Evolutionary conservation across 2,888 invertebrate genomes (phyloP).

Genomic region (Mesoligia furuncula): DNA sequence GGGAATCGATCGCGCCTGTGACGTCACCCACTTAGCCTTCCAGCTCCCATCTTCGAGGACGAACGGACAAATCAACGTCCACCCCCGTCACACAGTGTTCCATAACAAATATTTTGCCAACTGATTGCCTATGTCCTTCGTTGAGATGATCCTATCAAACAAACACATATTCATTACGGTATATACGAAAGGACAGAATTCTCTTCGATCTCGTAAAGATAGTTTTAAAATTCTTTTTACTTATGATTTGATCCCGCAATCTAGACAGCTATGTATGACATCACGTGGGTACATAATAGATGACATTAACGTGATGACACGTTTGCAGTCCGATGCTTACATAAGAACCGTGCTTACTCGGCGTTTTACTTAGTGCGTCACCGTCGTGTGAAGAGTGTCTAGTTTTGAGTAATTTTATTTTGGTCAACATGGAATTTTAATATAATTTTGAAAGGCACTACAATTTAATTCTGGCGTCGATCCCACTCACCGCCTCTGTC

Average conservation of each 20-base stretch:
- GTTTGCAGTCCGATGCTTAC: slow-evolving; percentile 18
- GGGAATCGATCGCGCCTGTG: slow-evolving; percentile 83
- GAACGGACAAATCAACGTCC: slow-evolving; percentile 62
- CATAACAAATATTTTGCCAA: slow-evolving; percentile 63
- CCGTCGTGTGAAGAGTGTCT: neutral
- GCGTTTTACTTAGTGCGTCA: slow-evolving; percentile 18
- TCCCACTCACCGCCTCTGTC: neutral
- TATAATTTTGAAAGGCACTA: neutral
- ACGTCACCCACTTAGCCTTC: slow-evolving; percentile 87
- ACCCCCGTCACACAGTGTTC: slow-evolving; percentile 38
- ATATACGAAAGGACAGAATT: neutral
- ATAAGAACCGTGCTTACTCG: slow-evolving; percentile 10
- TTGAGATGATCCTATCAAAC: slow-evolving; percentile 51
- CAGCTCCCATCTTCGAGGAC: slow-evolving; percentile 73
- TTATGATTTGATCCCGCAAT: slow-evolving; percentile 18
- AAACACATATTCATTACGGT: slow-evolving; percentile 40
- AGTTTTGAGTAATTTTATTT: slow-evolving; percentile 20
- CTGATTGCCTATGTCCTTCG: slow-evolving; percentile 51
- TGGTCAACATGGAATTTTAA: neutral
- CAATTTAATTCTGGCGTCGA: neutral
- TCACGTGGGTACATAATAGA: slow-evolving; percentile 29
- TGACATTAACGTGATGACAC: slow-evolving; percentile 21
- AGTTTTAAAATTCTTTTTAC: slow-evolving; percentile 8
- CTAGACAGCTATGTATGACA: slow-evolving; percentile 7
- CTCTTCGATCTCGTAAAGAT: slow-evolving; percentile 2